Percentiles rank a stretch among this genome's conserved stretches.
These are phyloP conservation scores for Lasioglossum vierecki DNA, from an alignment of 2,888 invertebrate species.

Conservation along the genomic window DNA sequence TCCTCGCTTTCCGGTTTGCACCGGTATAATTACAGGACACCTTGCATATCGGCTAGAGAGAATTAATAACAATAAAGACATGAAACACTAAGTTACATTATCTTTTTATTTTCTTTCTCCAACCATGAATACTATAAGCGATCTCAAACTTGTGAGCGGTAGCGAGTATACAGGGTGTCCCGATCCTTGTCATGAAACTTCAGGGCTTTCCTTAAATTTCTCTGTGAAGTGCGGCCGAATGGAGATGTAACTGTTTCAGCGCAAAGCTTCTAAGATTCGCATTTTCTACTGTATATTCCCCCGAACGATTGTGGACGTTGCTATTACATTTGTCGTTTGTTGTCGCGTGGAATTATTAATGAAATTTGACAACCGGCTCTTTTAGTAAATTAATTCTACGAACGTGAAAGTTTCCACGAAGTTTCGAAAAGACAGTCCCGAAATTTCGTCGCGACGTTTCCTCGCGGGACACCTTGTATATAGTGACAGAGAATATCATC, in stretches of 20 bases:
- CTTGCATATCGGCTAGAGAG: slow-evolving; percentile 8
- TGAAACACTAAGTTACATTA: slow-evolving; percentile 18
- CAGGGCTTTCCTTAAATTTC: background rate
- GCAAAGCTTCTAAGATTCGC: background rate
- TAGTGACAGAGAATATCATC: background rate
- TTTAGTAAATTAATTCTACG: no score
- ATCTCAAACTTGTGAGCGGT: slow-evolving; percentile 20
- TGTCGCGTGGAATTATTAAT: background rate
- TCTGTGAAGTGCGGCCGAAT: background rate
- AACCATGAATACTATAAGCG: slow-evolving; percentile 22
- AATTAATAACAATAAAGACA: slow-evolving; percentile 13
- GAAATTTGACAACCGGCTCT: background rate
- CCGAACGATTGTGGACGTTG: background rate
- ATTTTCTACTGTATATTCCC: background rate
- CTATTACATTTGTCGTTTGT: background rate
- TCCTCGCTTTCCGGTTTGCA: background rate
- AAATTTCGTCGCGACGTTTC: background rate
- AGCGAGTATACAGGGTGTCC: slow-evolving; percentile 21
- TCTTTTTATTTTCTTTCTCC: slow-evolving; percentile 20
- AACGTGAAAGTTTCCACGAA: background rate
- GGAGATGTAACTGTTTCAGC: background rate
- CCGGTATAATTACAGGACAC: background rate
- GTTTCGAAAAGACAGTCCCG: background rate
- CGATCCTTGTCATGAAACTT: background rate
- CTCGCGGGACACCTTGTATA: slow-evolving; percentile 9